Evolutionary conservation across 2,797 vertebrate genomes (phyloP).

Genomic region (Borostomias antarcticus): DNA sequence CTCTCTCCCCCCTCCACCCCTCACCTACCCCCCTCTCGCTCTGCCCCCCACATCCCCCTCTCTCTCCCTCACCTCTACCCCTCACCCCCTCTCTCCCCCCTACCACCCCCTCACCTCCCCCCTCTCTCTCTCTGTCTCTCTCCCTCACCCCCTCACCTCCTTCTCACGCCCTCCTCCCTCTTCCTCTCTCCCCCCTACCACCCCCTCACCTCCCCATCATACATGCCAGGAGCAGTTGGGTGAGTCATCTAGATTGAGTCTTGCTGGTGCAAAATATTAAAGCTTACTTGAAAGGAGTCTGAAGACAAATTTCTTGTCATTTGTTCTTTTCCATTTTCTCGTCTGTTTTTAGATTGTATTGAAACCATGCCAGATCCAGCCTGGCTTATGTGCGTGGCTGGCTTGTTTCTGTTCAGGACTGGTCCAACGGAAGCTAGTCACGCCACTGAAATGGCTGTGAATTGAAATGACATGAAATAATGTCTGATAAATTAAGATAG

Average conservation of each 20-base stretch:
- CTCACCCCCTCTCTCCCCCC: slow-evolving; percentile 13
- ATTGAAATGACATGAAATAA: too few relatives aligned
- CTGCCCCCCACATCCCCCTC: neutral
- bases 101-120: neutral
- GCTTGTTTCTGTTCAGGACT: too few relatives aligned
- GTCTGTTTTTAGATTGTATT: too few relatives aligned
- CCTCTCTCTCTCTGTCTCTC: neutral
- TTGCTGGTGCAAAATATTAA: slow-evolving; percentile 87
- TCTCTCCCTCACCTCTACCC: neutral
- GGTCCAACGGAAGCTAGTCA: too few relatives aligned
- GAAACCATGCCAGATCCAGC: too few relatives aligned
- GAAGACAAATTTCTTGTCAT: slow-evolving; percentile 21
- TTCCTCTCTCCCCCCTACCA: slow-evolving; percentile 9
- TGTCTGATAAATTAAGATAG: too few relatives aligned
- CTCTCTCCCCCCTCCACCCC: neutral
- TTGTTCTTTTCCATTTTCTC: slow-evolving; percentile 17
- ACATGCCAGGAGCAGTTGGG: slow-evolving; percentile 70
- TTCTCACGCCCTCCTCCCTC: slow-evolving; percentile 38
- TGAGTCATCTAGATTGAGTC: slow-evolving; percentile 76
- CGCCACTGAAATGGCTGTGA: too few relatives aligned
- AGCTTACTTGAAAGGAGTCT: slow-evolving; percentile 82
- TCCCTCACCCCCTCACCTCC: neutral
- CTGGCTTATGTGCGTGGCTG: too few relatives aligned
- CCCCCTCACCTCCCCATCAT: slow-evolving; percentile 67
- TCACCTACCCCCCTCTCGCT: neutral